A percentile compares a stretch with the other conserved stretches of the same genome.
Evolutionary conservation across 1,140 invertebrate species (phyloP).

Genomic region (Drosophila fuyamai): DNA sequence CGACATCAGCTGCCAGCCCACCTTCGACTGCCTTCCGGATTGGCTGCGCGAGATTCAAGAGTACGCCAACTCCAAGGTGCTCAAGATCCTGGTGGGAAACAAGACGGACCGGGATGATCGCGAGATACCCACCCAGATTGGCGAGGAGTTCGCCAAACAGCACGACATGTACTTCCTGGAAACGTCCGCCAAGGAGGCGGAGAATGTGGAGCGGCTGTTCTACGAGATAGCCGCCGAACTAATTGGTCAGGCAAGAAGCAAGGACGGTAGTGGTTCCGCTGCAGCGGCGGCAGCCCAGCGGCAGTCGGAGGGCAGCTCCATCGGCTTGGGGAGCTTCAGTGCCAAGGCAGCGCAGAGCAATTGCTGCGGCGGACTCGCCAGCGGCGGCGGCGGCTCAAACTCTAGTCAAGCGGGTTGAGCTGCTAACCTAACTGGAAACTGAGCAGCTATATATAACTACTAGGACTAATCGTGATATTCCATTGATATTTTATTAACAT

Average conservation of each 20-base stretch:
- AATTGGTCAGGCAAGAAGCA: constrained; percentile 89
- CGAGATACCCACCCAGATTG: constrained; percentile 96
- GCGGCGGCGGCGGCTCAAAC: constrained; percentile 42
- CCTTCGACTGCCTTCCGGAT: constrained; percentile 97
- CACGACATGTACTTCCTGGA: constrained; percentile 99
- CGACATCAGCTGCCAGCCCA: constrained; percentile 98
- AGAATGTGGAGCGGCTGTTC: constrained; percentile 98
- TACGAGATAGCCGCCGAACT: constrained; percentile 97
- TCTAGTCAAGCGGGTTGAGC: constrained; percentile 72
- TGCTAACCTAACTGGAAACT: constrained; percentile 16
- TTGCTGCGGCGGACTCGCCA: constrained; percentile 63
- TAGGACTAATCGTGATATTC: constrained; percentile 46
- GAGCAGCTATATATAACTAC: constrained; percentile 44
- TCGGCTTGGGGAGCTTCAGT: constrained; percentile 72
- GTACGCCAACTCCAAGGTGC: constrained; percentile 97
- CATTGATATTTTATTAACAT: constrained; percentile 24
- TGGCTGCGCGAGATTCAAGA: constrained; percentile 98
- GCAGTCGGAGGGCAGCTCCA: constrained; percentile 61
- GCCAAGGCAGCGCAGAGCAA: constrained; percentile 77
- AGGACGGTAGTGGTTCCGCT: constrained; percentile 68
- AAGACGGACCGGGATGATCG: constrained; percentile 98
- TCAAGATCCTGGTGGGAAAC: constrained; percentile 97
- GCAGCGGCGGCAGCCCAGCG: constrained; percentile 60
- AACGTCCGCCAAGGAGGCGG: constrained; percentile 98
- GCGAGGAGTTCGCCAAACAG: constrained; percentile 97